A percentile compares a stretch with the other conserved stretches of the same genome.
These are phyloP conservation scores for Lutjanus erythropterus DNA, from an alignment of 2,113 vertebrate species.

Conservation along the genomic window DNA sequence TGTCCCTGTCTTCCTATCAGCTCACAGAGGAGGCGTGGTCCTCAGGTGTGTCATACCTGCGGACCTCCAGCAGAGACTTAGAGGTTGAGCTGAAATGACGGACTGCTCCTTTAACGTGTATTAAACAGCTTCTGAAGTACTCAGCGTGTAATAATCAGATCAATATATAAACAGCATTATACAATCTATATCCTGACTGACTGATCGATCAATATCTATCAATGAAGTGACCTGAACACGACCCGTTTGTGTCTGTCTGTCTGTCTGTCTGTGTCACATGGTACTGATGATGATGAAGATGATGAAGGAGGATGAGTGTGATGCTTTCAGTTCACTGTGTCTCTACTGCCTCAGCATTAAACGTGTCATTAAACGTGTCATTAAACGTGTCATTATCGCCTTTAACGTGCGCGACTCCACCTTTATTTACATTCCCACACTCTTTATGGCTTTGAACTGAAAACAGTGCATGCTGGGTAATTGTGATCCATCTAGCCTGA, in stretches of 20 bases:
- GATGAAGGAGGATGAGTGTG: conserved; percentile 30
- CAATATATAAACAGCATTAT: conserved; percentile 75
- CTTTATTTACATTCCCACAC: background rate
- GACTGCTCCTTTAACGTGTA: conserved; percentile 76
- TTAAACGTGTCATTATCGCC: conserved; percentile 68
- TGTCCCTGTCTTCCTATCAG: conserved; percentile 9
- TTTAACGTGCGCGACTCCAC: background rate
- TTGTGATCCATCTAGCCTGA: no score
- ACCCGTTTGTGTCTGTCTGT: conserved; percentile 34
- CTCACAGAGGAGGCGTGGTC: background rate
- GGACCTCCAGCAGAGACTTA: background rate
- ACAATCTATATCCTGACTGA: conserved; percentile 78
- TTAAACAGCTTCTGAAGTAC: conserved; percentile 76
- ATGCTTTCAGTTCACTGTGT: conserved; percentile 70
- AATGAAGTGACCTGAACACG: conserved; percentile 76
- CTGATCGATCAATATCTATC: conserved; percentile 66
- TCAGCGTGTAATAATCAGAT: conserved; percentile 72
- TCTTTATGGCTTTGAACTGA: no score
- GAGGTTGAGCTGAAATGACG: conserved; percentile 25
- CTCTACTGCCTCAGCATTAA: conserved; percentile 79
- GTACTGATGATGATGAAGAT: conserved; percentile 23
- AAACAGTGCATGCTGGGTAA: no score
- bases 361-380: no score
- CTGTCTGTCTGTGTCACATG: conserved; percentile 57
- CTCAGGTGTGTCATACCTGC: conserved; percentile 5